These are phyloP conservation scores for Atethmia centrago DNA, from an alignment of 2,888 invertebrate species.

Conservation along the genomic window DNA sequence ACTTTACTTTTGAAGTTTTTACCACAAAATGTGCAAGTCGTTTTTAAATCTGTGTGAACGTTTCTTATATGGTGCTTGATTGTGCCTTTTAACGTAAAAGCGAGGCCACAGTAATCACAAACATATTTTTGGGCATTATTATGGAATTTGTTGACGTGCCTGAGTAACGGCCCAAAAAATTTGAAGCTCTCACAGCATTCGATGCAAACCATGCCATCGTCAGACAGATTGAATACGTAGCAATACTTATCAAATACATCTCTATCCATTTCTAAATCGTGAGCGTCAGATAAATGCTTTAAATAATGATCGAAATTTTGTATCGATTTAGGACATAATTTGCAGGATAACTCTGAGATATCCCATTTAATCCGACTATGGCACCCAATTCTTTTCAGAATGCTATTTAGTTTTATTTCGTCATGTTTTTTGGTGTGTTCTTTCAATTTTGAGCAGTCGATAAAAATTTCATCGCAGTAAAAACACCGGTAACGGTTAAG, in stretches of 20 bases:
- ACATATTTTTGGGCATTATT: constrained; percentile 67
- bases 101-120: constrained; percentile 75
- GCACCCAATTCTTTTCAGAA: constrained; percentile 39
- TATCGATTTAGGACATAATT: constrained; percentile 68
- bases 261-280: constrained; percentile 64
- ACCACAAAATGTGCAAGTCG: constrained; percentile 47
- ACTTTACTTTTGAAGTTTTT: constrained; percentile 37
- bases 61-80: constrained; percentile 69
- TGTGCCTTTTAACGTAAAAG: constrained; percentile 71
- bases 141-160: constrained; percentile 73
- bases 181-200: constrained; percentile 71
- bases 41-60: constrained; percentile 55
- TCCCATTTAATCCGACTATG: constrained; percentile 74
- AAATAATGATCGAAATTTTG: constrained; percentile 67
- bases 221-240: constrained; percentile 72
- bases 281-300: constrained; percentile 62
- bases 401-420: constrained; percentile 20
- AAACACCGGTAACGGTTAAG: constrained; percentile 70
- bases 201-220: constrained; percentile 70
- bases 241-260: constrained; percentile 58
- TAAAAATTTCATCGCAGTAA: constrained; percentile 66
- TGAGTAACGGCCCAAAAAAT: constrained; percentile 74
- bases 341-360: constrained; percentile 74
- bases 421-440: constrained; percentile 32
- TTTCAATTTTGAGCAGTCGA: constrained; percentile 42